Evolutionary conservation across 2,888 invertebrate genomes (phyloP), one percentile per base, ranked within the genome.

Genomic region (Eristalis arbustorum): DNA sequence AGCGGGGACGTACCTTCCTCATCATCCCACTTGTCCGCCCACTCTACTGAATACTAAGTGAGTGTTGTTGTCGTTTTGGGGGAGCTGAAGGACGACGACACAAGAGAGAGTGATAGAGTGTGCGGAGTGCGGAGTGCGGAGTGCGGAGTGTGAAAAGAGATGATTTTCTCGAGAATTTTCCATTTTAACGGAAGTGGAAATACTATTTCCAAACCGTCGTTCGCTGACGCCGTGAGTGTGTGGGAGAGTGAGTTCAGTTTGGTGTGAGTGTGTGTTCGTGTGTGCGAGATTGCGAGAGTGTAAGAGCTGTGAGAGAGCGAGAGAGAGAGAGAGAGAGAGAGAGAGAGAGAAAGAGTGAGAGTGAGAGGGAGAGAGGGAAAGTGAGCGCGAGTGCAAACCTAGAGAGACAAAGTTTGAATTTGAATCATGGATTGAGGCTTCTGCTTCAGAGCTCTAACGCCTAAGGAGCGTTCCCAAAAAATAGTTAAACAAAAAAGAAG

Each of bases 91-190:
- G 76, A 84, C 76, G 72, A 84, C 42, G 42, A 6, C n/a, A 42
- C 64, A 80, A 37, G 42, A 66, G 28, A 66, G 42, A 67, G n/a
- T n/a, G n/a, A n/a, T n/a, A n/a, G n/a, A n/a, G n/a, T n/a, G n/a
- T n/a, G n/a, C n/a, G n/a, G 84, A 34, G 71, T 61, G 61, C 61
- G 61, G 49, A 25, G 61, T 49, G 57, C 37, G 72, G 84, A 34
- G 71, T 61, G 61, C 61, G 61, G 49, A 25, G 61, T 49, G 57
- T 49, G 72, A 67, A 59, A 66, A 72, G 56, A 77, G 63, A 57
- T 68, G 78, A 22, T 68, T 61, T 84, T 73, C 68, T 76, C 84
- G 64, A 80, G 80, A 84, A 84, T 64, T 73, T 84, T 84, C 84
- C 61, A 84, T 64, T 18, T 49, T 61, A 80, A 80, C 72, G 76